These are phyloP conservation scores for Neopipo cinnamomea DNA, from an alignment of 2,113 vertebrate species.

Conservation along the genomic window DNA sequence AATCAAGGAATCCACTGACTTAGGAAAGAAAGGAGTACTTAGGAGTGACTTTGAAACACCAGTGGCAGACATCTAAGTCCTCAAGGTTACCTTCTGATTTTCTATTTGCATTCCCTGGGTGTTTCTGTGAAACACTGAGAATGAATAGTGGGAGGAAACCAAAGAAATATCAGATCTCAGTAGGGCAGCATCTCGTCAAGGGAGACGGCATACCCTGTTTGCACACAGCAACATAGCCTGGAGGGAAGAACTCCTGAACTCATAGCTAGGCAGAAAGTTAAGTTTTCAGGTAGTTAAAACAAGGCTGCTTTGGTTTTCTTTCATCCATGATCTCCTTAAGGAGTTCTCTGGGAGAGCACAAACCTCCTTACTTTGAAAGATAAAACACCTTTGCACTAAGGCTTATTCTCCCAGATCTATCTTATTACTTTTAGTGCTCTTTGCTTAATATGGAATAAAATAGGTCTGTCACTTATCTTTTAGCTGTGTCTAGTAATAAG, in stretches of 20 bases:
- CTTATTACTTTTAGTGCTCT: neutral
- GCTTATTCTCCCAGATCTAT: neutral
- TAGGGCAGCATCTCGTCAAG: neutral
- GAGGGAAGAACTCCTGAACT: constrained; percentile 7
- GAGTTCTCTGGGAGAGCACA: neutral
- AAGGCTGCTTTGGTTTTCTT: constrained; percentile 29
- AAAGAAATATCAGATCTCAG: constrained; percentile 11
- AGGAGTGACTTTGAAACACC: constrained; percentile 25
- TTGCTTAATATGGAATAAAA: neutral
- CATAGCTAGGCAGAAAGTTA: neutral
- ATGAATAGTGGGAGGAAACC: neutral
- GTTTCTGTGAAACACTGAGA: neutral
- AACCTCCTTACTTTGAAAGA: neutral
- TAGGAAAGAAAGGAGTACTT: neutral
- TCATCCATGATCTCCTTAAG: constrained; percentile 9
- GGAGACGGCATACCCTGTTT: neutral
- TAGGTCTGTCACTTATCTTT: neutral
- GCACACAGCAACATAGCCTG: constrained; percentile 22
- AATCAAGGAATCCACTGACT: neutral
- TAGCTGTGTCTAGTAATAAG: neutral
- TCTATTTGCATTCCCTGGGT: constrained; percentile 2
- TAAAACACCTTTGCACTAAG: neutral
- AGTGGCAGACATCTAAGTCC: neutral
- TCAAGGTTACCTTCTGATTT: constrained; percentile 42
- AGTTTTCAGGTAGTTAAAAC: constrained; percentile 7